Percentiles rank a stretch among this genome's conserved stretches.
Conservation (phyloP, 2,797 vertebrate species). For the Sebastolobus altivelis region DNA sequence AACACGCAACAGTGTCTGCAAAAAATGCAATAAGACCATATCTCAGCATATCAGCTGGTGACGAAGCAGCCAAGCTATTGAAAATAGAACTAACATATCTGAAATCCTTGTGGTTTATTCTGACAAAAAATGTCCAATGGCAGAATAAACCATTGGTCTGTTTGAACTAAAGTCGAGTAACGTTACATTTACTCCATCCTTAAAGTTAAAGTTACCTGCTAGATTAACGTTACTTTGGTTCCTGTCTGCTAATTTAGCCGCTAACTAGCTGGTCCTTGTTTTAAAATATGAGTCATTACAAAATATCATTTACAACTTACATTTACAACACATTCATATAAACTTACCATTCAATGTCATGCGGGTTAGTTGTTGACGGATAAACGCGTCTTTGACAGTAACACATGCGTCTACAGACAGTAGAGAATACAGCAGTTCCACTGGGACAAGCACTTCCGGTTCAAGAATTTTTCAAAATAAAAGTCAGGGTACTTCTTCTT, state of each 20-base stretch:
- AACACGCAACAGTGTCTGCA: slow-evolving; percentile 1
- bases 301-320: background rate
- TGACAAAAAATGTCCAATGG: too few species aligned
- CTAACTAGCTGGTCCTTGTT: background rate
- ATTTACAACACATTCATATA: background rate
- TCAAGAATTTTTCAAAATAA: slow-evolving; percentile 66
- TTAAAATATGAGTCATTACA: background rate
- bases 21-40: background rate
- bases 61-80: background rate
- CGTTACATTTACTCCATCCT: background rate
- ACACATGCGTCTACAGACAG: slow-evolving; percentile 26
- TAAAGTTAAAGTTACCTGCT: background rate
- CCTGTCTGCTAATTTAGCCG: slow-evolving; percentile 24
- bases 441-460: slow-evolving; percentile 46
- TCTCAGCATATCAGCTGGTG: background rate
- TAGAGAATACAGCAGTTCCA: fast-evolving
- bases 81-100: background rate
- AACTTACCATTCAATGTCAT: background rate
- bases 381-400: slow-evolving; percentile 8
- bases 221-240: background rate
- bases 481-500: background rate
- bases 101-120: background rate
- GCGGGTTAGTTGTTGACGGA: background rate
- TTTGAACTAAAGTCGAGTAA: background rate
- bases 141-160: too few species aligned